These are phyloP conservation scores for Tapirus indicus DNA, from an alignment of 2,797 vertebrate genomes.

Conservation along the genomic window DNA sequence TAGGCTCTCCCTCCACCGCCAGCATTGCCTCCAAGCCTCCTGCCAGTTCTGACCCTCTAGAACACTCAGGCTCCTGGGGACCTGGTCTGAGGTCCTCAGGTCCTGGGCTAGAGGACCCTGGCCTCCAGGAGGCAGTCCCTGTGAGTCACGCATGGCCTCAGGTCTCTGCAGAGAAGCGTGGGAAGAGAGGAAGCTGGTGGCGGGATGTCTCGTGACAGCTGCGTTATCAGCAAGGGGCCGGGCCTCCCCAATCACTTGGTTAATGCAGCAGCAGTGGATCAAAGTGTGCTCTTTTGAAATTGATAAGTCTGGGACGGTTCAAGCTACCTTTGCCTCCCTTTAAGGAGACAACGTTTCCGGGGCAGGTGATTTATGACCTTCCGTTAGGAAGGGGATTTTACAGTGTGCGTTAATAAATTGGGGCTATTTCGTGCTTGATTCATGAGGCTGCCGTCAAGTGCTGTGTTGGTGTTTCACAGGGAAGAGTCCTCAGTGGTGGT, in stretches of 20 bases:
- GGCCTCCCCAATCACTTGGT: not conserved
- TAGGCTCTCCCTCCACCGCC: fast-evolving
- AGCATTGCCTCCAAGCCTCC: not conserved
- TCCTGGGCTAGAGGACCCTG: not conserved
- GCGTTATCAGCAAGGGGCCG: not conserved
- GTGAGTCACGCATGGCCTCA: not conserved
- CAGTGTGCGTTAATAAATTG: not conserved
- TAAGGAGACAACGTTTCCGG: slow-evolving; percentile 23
- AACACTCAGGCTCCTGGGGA: not conserved
- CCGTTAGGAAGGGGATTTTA: slow-evolving; percentile 55
- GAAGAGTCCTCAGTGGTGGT: not conserved
- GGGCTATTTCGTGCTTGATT: not conserved
- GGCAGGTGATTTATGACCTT: slow-evolving; percentile 48
- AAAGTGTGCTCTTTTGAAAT: slow-evolving; percentile 65
- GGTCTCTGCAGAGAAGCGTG: not conserved
- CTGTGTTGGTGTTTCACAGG: not conserved
- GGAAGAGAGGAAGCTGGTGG: not conserved
- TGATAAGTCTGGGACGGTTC: slow-evolving; percentile 41
- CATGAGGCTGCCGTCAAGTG: not conserved
- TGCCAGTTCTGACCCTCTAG: not conserved
- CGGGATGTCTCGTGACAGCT: not conserved
- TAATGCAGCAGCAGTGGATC: not conserved
- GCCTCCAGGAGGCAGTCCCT: not conserved
- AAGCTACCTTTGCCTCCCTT: slow-evolving; percentile 58
- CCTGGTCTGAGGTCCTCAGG: not conserved